Evolutionary conservation across 2,113 vertebrate species (phyloP).

Genomic region (Chlorodrepanis virens): DNA sequence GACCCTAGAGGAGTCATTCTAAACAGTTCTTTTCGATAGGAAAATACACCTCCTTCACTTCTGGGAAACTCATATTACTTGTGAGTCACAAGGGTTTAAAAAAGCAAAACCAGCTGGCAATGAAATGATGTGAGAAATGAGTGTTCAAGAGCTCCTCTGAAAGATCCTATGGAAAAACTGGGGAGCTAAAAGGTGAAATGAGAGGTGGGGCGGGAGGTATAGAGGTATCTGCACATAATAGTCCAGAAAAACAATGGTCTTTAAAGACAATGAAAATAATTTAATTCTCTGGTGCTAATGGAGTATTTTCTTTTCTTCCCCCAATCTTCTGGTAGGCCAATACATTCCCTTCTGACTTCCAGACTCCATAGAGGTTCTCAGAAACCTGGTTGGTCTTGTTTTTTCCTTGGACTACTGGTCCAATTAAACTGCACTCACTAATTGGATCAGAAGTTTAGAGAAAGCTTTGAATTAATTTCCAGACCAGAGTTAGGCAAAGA

Average conservation of each 20-base stretch:
- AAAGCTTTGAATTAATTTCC: neutral
- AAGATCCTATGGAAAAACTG: neutral
- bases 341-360: neutral
- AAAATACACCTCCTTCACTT: conserved; percentile 40
- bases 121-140: neutral
- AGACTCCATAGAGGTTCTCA: neutral
- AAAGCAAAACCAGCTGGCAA: neutral
- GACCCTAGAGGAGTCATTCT: conserved; percentile 35
- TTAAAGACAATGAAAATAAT: neutral
- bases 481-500: neutral
- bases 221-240: neutral
- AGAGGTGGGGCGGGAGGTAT: accelerated
- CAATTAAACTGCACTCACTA: neutral
- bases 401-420: neutral
- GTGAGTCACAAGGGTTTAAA: conserved; percentile 25
- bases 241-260: neutral
- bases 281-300: neutral
- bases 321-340: neutral
- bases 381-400: neutral
- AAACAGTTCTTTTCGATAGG: conserved; percentile 10
- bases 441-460: neutral
- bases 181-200: neutral
- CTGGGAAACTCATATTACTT: conserved; percentile 11
- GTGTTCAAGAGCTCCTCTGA: neutral
- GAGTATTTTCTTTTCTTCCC: neutral